These are phyloP conservation scores for Sphecodes monilicornis DNA, from an alignment of 2,888 invertebrate species.

Conservation along the genomic window DNA sequence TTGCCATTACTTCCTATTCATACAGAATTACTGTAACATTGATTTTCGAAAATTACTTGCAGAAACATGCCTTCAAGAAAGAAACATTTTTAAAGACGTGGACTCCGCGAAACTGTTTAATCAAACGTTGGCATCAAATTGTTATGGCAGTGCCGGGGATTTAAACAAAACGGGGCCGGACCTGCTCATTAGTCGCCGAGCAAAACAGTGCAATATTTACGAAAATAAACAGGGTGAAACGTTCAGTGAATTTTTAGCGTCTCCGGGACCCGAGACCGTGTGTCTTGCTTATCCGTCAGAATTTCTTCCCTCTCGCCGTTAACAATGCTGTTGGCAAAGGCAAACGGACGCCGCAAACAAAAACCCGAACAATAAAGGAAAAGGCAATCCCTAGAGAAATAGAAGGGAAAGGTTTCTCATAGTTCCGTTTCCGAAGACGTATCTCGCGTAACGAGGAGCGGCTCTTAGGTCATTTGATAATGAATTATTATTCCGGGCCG, in stretches of 20 bases:
- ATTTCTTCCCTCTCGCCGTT: conserved; percentile 2
- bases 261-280: neutral
- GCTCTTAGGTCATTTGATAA: conserved; percentile 47
- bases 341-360: conserved; percentile 30
- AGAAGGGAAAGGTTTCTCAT: conserved; percentile 48
- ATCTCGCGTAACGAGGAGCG: conserved; percentile 30
- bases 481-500: conserved; percentile 60
- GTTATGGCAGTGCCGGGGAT: neutral
- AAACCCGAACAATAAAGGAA: conserved; percentile 19
- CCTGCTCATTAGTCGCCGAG: neutral
- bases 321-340: conserved; percentile 17
- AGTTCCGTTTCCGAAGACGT: conserved; percentile 31
- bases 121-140: neutral
- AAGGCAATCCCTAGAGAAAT: conserved; percentile 59
- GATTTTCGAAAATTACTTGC: too few relatives aligned
- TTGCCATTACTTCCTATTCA: too few relatives aligned
- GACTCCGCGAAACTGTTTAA: neutral
- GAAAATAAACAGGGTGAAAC: neutral
- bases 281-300: neutral
- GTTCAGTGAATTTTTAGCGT: neutral
- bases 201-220: neutral
- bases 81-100: too few relatives aligned
- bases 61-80: too few relatives aligned
- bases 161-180: neutral
- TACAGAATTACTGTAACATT: too few relatives aligned